These are phyloP conservation scores for Vanessa tameamea DNA, from an alignment of 1,140 invertebrate genomes.

Conservation along the genomic window DNA sequence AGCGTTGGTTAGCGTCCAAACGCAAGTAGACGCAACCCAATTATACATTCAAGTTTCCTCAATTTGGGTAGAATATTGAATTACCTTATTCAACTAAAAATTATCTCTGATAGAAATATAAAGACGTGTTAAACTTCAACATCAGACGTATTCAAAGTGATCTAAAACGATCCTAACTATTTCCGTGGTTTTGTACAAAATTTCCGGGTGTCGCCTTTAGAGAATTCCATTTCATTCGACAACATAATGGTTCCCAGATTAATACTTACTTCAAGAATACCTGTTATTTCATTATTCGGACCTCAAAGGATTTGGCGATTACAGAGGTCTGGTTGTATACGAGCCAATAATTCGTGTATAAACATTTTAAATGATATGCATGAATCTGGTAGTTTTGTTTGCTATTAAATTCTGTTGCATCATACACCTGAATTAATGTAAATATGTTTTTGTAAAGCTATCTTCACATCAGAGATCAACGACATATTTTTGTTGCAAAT, in stretches of 20 bases:
- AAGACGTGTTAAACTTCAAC: not conserved
- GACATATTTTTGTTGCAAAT: too few relatives aligned
- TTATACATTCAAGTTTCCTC: too few relatives aligned
- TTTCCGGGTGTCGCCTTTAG: slow-evolving; percentile 1
- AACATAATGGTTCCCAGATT: slow-evolving; percentile 6
- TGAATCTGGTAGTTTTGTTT: not conserved
- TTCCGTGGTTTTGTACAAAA: not conserved
- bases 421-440: too few relatives aligned
- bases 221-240: slow-evolving; percentile 9
- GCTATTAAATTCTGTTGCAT: too few relatives aligned
- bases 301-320: slow-evolving; percentile 2
- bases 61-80: too few relatives aligned
- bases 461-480: too few relatives aligned
- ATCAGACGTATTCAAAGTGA: not conserved
- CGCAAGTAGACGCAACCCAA: too few relatives aligned
- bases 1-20: too few relatives aligned
- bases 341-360: not conserved
- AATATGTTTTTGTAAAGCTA: too few relatives aligned
- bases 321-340: not conserved
- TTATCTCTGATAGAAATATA: not conserved
- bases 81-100: too few relatives aligned
- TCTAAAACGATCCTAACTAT: not conserved
- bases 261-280: slow-evolving; percentile 13
- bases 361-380: not conserved
- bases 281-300: slow-evolving; percentile 5